A percentile compares a stretch with the other conserved stretches of the same genome.
Conservation (phyloP, 1,140 invertebrate species). For the Bacillus rossius region DNA sequence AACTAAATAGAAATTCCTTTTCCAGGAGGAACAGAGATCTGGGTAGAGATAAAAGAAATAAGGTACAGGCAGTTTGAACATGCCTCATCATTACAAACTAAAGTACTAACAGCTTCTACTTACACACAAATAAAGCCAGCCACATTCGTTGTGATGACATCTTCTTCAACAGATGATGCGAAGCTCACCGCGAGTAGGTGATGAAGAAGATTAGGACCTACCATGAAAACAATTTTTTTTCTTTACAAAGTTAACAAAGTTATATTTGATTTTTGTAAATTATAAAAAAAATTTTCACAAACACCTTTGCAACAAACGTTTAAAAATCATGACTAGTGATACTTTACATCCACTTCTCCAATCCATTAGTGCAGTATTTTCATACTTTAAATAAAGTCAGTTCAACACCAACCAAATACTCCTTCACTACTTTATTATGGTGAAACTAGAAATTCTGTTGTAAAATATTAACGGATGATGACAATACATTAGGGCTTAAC, state of each 20-base stretch:
- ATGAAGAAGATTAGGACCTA: conserved; percentile 68
- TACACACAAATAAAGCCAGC: conserved; percentile 93
- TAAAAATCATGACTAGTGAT: background rate
- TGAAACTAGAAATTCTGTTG: no score
- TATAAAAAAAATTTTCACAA: background rate
- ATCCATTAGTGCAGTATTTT: background rate
- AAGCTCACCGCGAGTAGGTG: conserved; percentile 86
- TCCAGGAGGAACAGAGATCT: background rate
- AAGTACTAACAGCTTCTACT: conserved; percentile 45
- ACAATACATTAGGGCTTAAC: no score
- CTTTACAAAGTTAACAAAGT: background rate
- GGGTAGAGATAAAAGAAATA: background rate
- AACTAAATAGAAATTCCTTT: background rate
- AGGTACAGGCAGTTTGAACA: background rate
- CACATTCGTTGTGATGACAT: conserved; percentile 83
- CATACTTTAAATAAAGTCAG: background rate
- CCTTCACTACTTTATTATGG: no score
- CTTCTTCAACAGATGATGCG: conserved; percentile 65
- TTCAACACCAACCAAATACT: no score
- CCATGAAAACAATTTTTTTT: conserved; percentile 9
- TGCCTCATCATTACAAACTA: conserved; percentile 8
- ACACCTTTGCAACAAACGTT: background rate
- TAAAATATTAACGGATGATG: no score
- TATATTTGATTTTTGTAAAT: background rate
- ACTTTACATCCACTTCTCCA: background rate